Percentiles rank a stretch among this genome's conserved stretches.
These are phyloP conservation scores for Koerneria pararmatus DNA, from an alignment of 2,888 invertebrate species.

Conservation along the genomic window DNA sequence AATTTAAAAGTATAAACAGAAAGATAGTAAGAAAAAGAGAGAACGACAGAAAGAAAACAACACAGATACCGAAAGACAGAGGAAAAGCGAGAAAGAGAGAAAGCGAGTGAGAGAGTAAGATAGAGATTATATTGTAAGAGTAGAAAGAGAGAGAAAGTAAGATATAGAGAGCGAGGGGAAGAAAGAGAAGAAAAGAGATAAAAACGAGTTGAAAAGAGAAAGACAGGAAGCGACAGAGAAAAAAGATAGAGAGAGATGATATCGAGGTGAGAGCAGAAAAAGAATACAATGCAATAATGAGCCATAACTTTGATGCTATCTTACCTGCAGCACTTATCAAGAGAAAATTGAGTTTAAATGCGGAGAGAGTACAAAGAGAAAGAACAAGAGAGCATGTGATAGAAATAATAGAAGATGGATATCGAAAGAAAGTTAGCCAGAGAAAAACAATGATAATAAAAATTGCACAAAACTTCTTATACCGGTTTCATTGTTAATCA, in stretches of 20 bases:
- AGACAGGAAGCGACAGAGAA: neutral
- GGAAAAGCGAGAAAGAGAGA: neutral
- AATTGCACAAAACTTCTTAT: too few species aligned
- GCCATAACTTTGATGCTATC: neutral
- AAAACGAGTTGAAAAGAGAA: neutral
- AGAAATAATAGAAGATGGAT: too few species aligned
- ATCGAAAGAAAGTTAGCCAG: too few species aligned
- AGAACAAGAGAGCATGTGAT: neutral
- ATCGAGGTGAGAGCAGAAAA: neutral
- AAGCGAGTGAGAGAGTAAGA: neutral
- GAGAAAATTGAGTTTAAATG: constrained; percentile 1
- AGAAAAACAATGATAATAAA: too few species aligned
- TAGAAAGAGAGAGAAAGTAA: neutral
- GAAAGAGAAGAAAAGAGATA: constrained; percentile 2
- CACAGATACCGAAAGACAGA: neutral
- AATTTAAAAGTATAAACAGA: neutral
- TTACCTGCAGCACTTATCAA: neutral
- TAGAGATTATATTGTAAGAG: neutral
- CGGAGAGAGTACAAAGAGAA: neutral
- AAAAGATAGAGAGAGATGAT: neutral
- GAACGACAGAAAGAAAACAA: neutral
- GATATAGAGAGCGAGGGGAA: neutral
- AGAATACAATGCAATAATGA: neutral
- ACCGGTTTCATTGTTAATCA: too few species aligned
- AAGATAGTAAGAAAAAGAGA: constrained; percentile 8